Evolutionary conservation across 2,797 vertebrate species (phyloP).

Genomic region (Heterohyrax brucei): DNA sequence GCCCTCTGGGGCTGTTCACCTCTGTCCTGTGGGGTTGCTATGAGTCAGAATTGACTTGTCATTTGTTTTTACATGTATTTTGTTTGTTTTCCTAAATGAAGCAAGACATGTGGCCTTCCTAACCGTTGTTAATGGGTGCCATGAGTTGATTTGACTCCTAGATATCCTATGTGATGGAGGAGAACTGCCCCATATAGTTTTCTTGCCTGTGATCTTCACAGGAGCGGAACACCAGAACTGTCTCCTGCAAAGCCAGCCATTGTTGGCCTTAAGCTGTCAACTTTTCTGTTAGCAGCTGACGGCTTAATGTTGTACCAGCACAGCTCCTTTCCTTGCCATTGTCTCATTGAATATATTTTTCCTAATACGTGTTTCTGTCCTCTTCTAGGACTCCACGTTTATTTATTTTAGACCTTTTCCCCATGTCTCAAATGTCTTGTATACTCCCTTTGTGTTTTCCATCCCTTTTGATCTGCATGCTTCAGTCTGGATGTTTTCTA

Average conservation of each 20-base stretch:
- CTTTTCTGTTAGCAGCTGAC: too few relatives aligned
- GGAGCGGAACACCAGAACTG: too few relatives aligned
- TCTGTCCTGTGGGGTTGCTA: too few relatives aligned
- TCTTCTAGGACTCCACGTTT: background rate
- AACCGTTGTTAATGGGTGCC: background rate
- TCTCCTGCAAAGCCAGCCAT: too few relatives aligned
- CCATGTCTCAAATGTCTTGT: background rate
- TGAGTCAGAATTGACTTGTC: too few relatives aligned
- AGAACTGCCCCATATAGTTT: too few relatives aligned
- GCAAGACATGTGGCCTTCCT: background rate
- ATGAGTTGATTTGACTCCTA: too few relatives aligned
- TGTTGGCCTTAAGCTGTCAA: too few relatives aligned
- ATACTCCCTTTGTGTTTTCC: background rate
- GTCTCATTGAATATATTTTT: slow-evolving; percentile 22
- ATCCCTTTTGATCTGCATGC: background rate
- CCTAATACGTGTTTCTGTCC: background rate
- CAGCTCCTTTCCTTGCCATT: background rate
- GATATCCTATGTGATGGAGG: too few relatives aligned
- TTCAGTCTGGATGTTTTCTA: background rate
- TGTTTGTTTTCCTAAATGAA: slow-evolving; percentile 39
- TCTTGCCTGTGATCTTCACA: too few relatives aligned
- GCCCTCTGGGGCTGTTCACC: too few relatives aligned
- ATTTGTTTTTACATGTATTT: background rate
- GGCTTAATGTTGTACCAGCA: too few relatives aligned
- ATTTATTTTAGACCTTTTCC: background rate